A percentile compares a stretch with the other conserved stretches of the same genome.
Evolutionary conservation across 2,797 vertebrate genomes (phyloP).

Genomic region (Helicolenus hilgendorfi): DNA sequence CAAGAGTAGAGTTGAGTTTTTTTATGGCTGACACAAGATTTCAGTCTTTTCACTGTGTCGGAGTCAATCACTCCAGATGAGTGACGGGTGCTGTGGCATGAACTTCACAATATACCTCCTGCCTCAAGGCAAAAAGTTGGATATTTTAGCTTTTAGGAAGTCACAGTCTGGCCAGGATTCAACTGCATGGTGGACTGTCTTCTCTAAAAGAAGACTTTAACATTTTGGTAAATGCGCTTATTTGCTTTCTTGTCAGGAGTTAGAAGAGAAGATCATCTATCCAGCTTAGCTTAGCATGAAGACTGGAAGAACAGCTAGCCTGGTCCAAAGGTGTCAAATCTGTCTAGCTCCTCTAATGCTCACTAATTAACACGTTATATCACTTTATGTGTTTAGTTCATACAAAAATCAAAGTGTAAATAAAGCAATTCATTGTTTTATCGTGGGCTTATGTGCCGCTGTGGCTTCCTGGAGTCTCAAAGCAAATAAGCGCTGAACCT

Average conservation of each 20-base stretch:
- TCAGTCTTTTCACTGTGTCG: not conserved
- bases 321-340: not conserved
- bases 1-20: not conserved
- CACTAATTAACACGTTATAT: not conserved
- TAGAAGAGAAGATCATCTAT: not conserved
- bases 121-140: slow-evolving; percentile 2
- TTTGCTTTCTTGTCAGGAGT: not conserved
- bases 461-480: not conserved
- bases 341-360: not conserved
- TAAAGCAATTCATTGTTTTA: not conserved
- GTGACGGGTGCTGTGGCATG: slow-evolving; percentile 5
- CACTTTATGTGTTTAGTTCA: not conserved
- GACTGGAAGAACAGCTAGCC: too few species aligned
- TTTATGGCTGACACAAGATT: not conserved
- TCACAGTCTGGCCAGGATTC: not conserved
- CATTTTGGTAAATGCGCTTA: not conserved
- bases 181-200: not conserved
- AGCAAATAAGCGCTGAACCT: not conserved
- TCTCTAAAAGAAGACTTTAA: not conserved
- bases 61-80: slow-evolving; percentile 19
- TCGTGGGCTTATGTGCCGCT: not conserved
- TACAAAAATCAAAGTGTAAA: not conserved
- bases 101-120: not conserved
- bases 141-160: not conserved
- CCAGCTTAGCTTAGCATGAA: not conserved